Percentiles rank a stretch among this genome's conserved stretches.
Evolutionary conservation across 2,797 vertebrate genomes (phyloP).

Genomic region (Spheniscus humboldti): DNA sequence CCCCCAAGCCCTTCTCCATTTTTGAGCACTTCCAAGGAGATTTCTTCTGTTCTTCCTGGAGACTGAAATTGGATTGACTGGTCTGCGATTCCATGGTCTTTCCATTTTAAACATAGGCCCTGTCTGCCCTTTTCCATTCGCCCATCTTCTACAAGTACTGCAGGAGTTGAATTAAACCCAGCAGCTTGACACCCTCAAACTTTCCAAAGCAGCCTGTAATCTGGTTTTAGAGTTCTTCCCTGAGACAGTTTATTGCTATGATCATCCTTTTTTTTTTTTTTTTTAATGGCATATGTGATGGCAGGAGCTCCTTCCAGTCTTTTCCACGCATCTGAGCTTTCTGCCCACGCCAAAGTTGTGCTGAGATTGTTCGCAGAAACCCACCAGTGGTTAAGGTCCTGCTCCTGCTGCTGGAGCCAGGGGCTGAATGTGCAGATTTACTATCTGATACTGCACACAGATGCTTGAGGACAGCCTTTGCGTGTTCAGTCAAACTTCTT

Average conservation of each 20-base stretch:
- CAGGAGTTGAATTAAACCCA: neutral
- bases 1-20: neutral
- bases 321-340: neutral
- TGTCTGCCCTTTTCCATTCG: neutral
- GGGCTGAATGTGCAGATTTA: neutral
- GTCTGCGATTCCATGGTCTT: rapidly evolving
- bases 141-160: neutral
- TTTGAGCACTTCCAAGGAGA: neutral
- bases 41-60: neutral
- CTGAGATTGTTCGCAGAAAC: neutral
- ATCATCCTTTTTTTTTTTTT: neutral
- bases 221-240: neutral
- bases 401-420: neutral
- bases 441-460: neutral
- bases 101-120: neutral
- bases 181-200: neutral
- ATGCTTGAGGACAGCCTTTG: neutral
- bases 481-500: neutral
- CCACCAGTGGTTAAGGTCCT: neutral
- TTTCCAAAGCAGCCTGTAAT: neutral
- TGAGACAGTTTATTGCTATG: neutral
- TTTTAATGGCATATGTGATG: neutral
- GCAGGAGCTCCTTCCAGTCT: neutral
- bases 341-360: neutral
- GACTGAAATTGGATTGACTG: neutral